These are phyloP conservation scores for Tupiocoris notatus DNA, from an alignment of 2,888 invertebrate genomes.

Conservation along the genomic window DNA sequence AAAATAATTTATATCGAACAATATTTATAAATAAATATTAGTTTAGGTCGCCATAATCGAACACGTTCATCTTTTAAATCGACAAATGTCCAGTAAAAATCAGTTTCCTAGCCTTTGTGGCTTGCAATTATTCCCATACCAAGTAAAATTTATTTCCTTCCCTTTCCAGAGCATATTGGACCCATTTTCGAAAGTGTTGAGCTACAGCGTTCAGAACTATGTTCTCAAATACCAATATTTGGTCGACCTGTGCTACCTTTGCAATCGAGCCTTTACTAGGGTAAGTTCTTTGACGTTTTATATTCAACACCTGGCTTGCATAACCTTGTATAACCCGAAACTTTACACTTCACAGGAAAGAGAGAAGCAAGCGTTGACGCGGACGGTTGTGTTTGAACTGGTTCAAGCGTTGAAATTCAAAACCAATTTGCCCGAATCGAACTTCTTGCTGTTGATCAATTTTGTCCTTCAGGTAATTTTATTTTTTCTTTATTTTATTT, in stretches of 20 bases:
- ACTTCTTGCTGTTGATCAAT: constrained; percentile 86
- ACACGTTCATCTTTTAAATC: too few species aligned
- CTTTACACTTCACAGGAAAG: constrained; percentile 75
- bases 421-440: constrained; percentile 89
- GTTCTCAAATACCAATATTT: constrained; percentile 74
- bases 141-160: too few species aligned
- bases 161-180: constrained; percentile 75
- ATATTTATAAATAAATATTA: too few species aligned
- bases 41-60: too few species aligned
- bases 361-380: constrained; percentile 87
- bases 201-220: constrained; percentile 88
- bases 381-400: constrained; percentile 90
- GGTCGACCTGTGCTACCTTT: constrained; percentile 84
- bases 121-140: too few species aligned
- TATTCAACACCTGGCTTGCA: too few species aligned
- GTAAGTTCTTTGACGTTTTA: constrained; percentile 54
- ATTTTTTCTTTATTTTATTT: neutral
- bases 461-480: constrained; percentile 72
- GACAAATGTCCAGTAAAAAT: too few species aligned
- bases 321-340: too few species aligned
- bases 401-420: constrained; percentile 95
- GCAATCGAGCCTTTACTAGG: constrained; percentile 83
- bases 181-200: constrained; percentile 91
- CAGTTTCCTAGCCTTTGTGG: too few species aligned
- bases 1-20: too few species aligned